A percentile compares a stretch with the other conserved stretches of the same genome.
These are phyloP conservation scores for Dendrocincla tyrannina DNA, from an alignment of 2,797 vertebrate species.

Conservation along the genomic window DNA sequence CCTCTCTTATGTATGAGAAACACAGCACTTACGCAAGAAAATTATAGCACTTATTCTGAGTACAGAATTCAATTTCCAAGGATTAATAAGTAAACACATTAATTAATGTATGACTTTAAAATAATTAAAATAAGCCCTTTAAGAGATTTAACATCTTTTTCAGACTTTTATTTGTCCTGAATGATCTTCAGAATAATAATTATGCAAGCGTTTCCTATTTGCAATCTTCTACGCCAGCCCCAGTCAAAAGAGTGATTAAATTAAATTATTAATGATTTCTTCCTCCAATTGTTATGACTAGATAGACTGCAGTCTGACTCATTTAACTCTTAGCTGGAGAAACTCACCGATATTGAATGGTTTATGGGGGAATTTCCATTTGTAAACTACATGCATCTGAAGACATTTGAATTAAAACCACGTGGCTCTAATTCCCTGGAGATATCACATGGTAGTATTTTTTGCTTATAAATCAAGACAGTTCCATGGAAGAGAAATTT, in stretches of 20 bases:
- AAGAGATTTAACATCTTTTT: slow-evolving; percentile 51
- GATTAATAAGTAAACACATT: slow-evolving; percentile 59
- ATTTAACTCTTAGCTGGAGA: slow-evolving; percentile 34
- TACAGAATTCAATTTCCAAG: slow-evolving; percentile 46
- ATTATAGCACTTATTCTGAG: slow-evolving; percentile 52
- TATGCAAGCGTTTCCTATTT: not conserved
- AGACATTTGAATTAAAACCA: not conserved
- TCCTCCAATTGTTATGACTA: slow-evolving; percentile 34
- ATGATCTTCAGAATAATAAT: slow-evolving; percentile 53
- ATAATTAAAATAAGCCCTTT: slow-evolving; percentile 50
- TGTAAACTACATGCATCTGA: not conserved
- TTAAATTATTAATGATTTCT: slow-evolving; percentile 65
- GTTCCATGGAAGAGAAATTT: not conserved
- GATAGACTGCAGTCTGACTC: not conserved
- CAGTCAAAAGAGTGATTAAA: slow-evolving; percentile 19
- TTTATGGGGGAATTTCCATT: not conserved
- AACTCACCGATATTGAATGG: not conserved
- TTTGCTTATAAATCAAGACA: not conserved
- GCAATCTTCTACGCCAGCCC: slow-evolving; percentile 6
- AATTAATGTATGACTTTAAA: slow-evolving; percentile 63
- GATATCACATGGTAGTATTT: not conserved
- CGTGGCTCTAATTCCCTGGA: not conserved
- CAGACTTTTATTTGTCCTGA: slow-evolving; percentile 44
- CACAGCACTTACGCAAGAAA: slow-evolving; percentile 38
- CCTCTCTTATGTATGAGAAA: slow-evolving; percentile 15